phyloP scores from a whole-genome alignment of 2,797 vertebrate genomes.

The Semaprochilodus insignis region DNA sequence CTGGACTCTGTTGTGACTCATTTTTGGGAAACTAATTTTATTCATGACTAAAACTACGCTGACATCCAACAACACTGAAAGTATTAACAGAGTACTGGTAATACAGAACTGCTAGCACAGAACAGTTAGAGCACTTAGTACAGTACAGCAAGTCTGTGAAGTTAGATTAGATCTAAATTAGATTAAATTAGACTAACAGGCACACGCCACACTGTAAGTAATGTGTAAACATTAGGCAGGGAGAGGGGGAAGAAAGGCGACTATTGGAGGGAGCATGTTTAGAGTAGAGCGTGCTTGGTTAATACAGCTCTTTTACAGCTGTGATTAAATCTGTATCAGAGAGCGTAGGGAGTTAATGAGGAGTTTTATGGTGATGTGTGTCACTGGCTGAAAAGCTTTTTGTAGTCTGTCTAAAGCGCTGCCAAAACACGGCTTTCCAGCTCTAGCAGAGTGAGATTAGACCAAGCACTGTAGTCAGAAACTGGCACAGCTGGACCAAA shows the following conservation, averaged over 20 bases:
- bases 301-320: constrained; percentile 28
- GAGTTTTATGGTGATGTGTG: constrained; percentile 31
- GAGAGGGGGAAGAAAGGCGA: background rate
- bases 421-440: background rate
- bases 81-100: background rate
- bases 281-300: constrained; percentile 30
- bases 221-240: constrained; percentile 15
- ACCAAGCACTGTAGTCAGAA: background rate
- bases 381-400: constrained; percentile 17
- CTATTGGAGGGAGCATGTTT: constrained; percentile 20
- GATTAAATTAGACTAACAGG: constrained; percentile 9
- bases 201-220: background rate
- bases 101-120: background rate
- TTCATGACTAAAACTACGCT: too few relatives aligned
- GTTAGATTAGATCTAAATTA: constrained; percentile 36
- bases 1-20: too few relatives aligned
- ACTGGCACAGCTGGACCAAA: background rate
- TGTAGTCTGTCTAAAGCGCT: background rate
- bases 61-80: background rate
- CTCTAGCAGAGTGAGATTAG: background rate
- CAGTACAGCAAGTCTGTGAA: constrained; percentile 5
- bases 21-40: too few relatives aligned
- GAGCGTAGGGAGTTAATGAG: constrained; percentile 23
- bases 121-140: background rate
- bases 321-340: constrained; percentile 35